phyloP scores from a whole-genome alignment of 37 sponge, comb jelly and placozoan species.

The Hexactinellida sp. region DNA sequence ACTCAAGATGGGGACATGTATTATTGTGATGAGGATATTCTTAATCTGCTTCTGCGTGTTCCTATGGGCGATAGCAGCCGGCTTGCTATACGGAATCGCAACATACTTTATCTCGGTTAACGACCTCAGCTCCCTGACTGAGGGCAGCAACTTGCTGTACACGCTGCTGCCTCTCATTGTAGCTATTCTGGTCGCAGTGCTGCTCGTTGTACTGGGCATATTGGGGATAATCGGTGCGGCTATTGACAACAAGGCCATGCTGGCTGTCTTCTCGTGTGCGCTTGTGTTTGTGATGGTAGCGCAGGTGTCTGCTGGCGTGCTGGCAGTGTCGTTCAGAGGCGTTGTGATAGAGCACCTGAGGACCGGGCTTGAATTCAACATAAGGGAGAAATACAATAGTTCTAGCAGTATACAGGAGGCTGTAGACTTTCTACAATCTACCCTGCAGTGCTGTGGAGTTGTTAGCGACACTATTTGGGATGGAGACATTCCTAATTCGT shows the following conservation, averaged over 20 bases:
- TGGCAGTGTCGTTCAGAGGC: not conserved
- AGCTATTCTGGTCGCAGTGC: not conserved
- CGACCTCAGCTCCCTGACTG: constrained; percentile 2
- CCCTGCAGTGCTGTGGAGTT: not conserved
- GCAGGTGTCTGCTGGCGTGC: not conserved
- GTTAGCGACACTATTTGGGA: not conserved
- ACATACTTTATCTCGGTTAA: constrained; percentile 2
- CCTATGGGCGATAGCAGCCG: not conserved
- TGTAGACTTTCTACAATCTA: not conserved
- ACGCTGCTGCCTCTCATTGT: not conserved
- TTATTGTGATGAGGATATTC: not conserved
- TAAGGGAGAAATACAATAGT: not conserved
- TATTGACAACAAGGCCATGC: not conserved
- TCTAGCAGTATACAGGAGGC: not conserved
- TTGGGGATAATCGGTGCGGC: not conserved
- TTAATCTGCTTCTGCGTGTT: not conserved
- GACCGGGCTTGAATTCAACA: not conserved
- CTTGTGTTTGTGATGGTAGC: not conserved
- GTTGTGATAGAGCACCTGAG: not conserved
- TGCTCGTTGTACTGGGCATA: not conserved
- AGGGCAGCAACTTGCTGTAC: not conserved
- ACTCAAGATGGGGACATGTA: not conserved
- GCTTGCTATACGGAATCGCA: not conserved
- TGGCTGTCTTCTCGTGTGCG: not conserved
- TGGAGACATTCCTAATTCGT: not conserved